These are phyloP conservation scores for Crypturellus undulatus DNA, from an alignment of 2,113 vertebrate genomes.

Conservation along the genomic window DNA sequence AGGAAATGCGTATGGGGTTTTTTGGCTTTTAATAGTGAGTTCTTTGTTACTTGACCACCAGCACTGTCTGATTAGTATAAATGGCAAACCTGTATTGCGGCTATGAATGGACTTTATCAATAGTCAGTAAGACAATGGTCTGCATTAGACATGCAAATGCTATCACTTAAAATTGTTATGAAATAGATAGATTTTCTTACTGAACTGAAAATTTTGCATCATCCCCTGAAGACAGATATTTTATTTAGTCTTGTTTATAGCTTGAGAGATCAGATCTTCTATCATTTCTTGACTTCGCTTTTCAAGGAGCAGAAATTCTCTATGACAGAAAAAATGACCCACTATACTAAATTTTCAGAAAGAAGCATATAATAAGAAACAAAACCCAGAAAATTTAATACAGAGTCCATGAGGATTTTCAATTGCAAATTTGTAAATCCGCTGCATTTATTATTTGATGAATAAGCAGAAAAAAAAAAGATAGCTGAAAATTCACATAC, in stretches of 20 bases:
- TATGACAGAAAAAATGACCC: background rate
- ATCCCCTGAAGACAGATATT: background rate
- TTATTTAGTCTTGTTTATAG: background rate
- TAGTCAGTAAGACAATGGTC: background rate
- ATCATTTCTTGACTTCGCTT: background rate
- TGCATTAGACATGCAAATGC: background rate
- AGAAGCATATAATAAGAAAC: background rate
- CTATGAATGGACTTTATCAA: background rate
- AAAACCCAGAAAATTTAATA: background rate
- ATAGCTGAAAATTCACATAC: background rate
- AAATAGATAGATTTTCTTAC: background rate
- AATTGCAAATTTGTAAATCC: background rate
- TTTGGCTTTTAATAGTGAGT: background rate
- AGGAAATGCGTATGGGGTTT: background rate
- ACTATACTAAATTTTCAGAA: background rate
- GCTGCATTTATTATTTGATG: background rate
- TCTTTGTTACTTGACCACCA: background rate
- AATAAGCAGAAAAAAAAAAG: background rate
- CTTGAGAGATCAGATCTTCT: background rate
- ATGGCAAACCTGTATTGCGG: background rate
- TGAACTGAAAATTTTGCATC: background rate
- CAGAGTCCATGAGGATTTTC: background rate
- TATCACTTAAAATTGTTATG: background rate
- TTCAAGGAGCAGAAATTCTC: background rate
- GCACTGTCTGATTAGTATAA: background rate